Conservation (phyloP, 2,797 vertebrate species). For the Sciurus carolinensis region DNA sequence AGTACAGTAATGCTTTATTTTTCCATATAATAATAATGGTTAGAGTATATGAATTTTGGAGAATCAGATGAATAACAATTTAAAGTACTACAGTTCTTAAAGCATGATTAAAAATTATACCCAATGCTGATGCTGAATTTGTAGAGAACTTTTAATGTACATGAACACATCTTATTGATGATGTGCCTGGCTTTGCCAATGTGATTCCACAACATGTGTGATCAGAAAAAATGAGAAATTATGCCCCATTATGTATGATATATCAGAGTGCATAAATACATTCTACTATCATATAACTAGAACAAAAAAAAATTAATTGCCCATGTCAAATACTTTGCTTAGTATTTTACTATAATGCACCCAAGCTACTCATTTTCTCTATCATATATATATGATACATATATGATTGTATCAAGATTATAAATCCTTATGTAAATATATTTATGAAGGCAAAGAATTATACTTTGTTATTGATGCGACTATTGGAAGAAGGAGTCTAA, state of each 20-base stretch:
- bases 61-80: neutral
- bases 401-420: neutral
- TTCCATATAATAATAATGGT: neutral
- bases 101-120: neutral
- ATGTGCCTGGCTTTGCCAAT: neutral
- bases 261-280: too few species aligned
- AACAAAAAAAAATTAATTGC: neutral
- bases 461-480: neutral
- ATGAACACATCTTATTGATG: neutral
- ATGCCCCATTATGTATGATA: too few species aligned
- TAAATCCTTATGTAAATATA: neutral
- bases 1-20: neutral
- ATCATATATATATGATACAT: neutral
- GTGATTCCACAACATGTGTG: too few species aligned
- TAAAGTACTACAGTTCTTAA: neutral
- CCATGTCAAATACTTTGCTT: neutral
- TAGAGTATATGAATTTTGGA: neutral
- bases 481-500: neutral
- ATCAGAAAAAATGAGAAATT: too few species aligned
- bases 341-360: neutral
- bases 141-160: neutral
- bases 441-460: neutral
- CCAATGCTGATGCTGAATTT: neutral
- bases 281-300: too few species aligned
- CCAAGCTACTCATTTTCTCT: too few species aligned